A percentile compares a stretch with the other conserved stretches of the same genome.
Conservation (phyloP, 1,140 invertebrate genomes). For the Hylyphantes graminicola region DNA sequence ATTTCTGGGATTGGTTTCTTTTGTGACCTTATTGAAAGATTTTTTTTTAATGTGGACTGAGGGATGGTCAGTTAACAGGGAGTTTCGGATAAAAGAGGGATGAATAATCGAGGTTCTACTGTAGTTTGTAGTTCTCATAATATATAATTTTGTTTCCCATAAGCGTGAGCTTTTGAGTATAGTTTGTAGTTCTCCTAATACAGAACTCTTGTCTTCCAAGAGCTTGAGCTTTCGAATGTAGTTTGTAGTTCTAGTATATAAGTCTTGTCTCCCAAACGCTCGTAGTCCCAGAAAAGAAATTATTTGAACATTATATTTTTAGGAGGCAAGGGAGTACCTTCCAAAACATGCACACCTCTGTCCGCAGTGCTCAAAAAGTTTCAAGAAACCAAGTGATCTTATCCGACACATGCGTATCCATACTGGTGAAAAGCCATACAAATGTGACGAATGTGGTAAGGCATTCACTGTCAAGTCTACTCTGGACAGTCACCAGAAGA, state of each 20-base stretch:
- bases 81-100: no score
- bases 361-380: slow-evolving; percentile 71
- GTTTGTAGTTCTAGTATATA: not conserved
- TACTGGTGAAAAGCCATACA: slow-evolving; percentile 64
- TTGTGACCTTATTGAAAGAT: no score
- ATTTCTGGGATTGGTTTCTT: no score
- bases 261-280: not conserved
- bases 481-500: slow-evolving; percentile 69
- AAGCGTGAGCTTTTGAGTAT: not conserved
- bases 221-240: not conserved
- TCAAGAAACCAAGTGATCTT: slow-evolving; percentile 71
- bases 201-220: not conserved
- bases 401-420: slow-evolving; percentile 65
- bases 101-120: no score
- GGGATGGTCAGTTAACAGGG: no score
- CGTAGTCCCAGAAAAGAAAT: no score
- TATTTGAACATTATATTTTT: slow-evolving; percentile 12
- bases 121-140: not conserved
- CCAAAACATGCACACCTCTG: slow-evolving; percentile 70
- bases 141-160: not conserved
- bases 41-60: no score
- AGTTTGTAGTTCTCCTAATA: not conserved
- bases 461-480: slow-evolving; percentile 65
- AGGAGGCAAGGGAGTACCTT: slow-evolving; percentile 45
- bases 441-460: slow-evolving; percentile 62